Evolutionary conservation across 2,113 vertebrate species (phyloP).

Genomic region (Clupea harengus): DNA sequence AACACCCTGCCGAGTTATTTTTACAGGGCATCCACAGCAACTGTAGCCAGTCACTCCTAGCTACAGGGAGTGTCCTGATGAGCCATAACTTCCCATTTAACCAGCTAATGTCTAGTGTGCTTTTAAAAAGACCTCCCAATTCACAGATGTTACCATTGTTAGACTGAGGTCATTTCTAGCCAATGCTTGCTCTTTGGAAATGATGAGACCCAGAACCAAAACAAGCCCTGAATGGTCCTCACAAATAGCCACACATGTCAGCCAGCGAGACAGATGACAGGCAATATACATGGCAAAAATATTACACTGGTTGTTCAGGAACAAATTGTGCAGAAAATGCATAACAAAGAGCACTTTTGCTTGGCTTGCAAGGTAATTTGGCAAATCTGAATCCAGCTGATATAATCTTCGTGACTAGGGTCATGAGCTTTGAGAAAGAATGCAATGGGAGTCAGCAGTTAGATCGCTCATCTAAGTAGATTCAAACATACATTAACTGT

Average conservation of each 20-base stretch:
- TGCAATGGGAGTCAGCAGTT: background rate
- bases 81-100: background rate
- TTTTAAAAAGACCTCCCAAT: background rate
- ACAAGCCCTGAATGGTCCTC: background rate
- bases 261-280: background rate
- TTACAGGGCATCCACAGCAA: background rate
- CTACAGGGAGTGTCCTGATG: background rate
- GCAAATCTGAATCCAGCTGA: background rate
- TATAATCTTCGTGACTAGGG: background rate
- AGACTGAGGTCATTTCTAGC: background rate
- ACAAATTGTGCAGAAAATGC: background rate
- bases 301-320: background rate
- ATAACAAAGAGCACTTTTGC: background rate
- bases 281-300: background rate
- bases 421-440: slow-evolving; percentile 12
- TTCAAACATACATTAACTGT: background rate
- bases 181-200: background rate
- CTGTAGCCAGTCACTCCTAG: background rate
- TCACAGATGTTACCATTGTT: background rate
- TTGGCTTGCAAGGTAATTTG: background rate
- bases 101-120: background rate
- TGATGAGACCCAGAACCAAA: background rate
- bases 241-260: background rate
- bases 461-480: background rate
- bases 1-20: background rate